Evolutionary conservation across 2,113 vertebrate genomes (phyloP).

Genomic region (Aegotheles bennettii): DNA sequence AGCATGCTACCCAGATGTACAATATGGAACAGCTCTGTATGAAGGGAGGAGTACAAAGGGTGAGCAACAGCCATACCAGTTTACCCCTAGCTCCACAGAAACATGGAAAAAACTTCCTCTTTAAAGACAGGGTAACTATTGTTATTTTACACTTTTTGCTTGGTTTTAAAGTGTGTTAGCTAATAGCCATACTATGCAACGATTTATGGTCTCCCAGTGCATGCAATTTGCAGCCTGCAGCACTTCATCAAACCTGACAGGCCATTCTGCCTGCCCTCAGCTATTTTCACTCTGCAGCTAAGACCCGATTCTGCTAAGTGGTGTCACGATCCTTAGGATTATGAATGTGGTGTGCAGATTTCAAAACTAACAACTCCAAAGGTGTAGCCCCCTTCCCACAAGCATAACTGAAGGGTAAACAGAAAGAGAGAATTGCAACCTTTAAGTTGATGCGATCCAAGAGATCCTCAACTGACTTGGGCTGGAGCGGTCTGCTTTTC

Average conservation of each 20-base stretch:
- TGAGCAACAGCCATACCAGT: not conserved
- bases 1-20: not conserved
- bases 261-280: not conserved
- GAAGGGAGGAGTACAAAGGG: not conserved
- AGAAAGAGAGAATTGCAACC: conserved; percentile 61
- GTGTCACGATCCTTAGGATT: not conserved
- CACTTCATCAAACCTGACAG: not conserved
- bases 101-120: not conserved
- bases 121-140: not conserved
- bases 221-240: not conserved
- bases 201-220: fast-evolving
- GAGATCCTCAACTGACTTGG: conserved; percentile 94
- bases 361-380: not conserved
- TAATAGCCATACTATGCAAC: not conserved
- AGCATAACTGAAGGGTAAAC: not conserved
- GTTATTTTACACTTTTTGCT: not conserved
- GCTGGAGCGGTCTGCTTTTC: conserved; percentile 90
- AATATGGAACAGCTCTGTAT: not conserved
- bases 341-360: not conserved
- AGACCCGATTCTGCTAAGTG: not conserved
- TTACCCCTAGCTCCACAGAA: not conserved
- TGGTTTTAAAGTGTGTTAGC: not conserved
- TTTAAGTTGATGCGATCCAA: conserved; percentile 95
- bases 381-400: not conserved
- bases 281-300: not conserved